Percentiles rank a stretch among this genome's conserved stretches.
Conservation (phyloP, 1,140 invertebrate species). For the Papilio helenus region DNA sequence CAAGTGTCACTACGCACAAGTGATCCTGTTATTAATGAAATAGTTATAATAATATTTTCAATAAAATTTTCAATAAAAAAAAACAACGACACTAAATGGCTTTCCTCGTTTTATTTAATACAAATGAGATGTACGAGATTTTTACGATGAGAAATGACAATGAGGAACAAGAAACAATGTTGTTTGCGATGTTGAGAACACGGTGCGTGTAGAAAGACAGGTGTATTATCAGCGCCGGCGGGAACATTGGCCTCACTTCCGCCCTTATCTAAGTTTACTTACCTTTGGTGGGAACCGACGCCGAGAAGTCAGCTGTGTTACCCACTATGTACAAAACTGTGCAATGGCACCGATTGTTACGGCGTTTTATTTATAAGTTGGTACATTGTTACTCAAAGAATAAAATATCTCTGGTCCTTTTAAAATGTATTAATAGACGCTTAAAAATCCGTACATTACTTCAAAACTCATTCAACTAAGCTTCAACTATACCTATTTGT, state of each 20-base stretch:
- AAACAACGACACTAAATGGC: not conserved
- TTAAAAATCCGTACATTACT: no score
- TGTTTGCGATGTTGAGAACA: conserved; percentile 33
- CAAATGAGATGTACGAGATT: not conserved
- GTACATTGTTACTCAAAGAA: not conserved
- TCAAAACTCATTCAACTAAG: no score
- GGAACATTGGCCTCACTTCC: conserved; percentile 73
- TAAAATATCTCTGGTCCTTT: not conserved
- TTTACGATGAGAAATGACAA: conserved; percentile 4
- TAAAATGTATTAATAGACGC: no score
- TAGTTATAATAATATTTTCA: no score
- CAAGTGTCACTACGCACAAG: no score
- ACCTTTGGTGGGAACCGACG: conserved; percentile 67
- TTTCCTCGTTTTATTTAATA: not conserved
- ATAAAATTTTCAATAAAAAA: no score
- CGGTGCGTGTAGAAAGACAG: conserved; percentile 48
- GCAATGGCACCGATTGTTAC: conserved; percentile 38
- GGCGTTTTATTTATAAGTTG: not conserved
- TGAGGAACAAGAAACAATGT: conserved; percentile 23
- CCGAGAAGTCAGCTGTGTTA: conserved; percentile 60
- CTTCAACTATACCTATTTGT: no score
- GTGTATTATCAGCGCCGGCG: conserved; percentile 62
- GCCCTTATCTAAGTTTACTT: conserved; percentile 73
- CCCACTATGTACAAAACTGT: conserved; percentile 21
- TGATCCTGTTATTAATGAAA: no score